Evolutionary conservation across 2,113 vertebrate species (phyloP), one percentile per base, ranked within the genome.

Genomic region (Electrona antarctica): DNA sequence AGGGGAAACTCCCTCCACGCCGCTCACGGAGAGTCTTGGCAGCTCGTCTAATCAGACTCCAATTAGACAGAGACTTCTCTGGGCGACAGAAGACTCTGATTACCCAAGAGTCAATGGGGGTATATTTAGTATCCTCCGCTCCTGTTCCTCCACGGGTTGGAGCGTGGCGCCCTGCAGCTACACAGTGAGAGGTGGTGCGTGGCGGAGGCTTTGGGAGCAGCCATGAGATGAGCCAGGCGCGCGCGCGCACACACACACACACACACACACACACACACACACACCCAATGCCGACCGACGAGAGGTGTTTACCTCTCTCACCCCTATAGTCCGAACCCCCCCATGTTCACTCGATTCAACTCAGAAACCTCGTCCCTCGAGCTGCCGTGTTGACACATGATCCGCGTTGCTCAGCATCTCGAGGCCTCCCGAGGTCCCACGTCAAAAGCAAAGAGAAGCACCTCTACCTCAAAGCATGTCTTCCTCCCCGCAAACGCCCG

Each of bases 91-190:
- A 76, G 78, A 85, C 87, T 87, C 70, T 92, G 89, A 93, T 93
- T 93, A 92, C 92, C 92, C 92, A 90, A 81, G 92, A 93, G 92
- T 91, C 88, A 88, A 76, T 60, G 83, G 79, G 83, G 83, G 84
- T 93, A 93, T 92, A 91, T 93, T 91, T 91, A 92, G 92, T 88
- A 90, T 79, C 87, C 74, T n/a, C 64, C 82, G 72, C 64, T 85
- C 82, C 71, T 88, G 73, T 87, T 90, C 85, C 81, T 79, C 1
- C 1, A n/a, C 49, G 71, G 71, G 74, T 82, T 86, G 73, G 28
- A 73, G 28, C 0, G 2, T 57, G 63, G 80, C 12, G 70, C 88
- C 90, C 85, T 7, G 81, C 77, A 90, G 90, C 90, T 77, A 83
- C n/a, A 6, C 33, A 13, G 15, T 71, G 64, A 4, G 59, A 77